Conservation (phyloP, 2,888 invertebrate genomes). For the Lasius fuliginosus region DNA sequence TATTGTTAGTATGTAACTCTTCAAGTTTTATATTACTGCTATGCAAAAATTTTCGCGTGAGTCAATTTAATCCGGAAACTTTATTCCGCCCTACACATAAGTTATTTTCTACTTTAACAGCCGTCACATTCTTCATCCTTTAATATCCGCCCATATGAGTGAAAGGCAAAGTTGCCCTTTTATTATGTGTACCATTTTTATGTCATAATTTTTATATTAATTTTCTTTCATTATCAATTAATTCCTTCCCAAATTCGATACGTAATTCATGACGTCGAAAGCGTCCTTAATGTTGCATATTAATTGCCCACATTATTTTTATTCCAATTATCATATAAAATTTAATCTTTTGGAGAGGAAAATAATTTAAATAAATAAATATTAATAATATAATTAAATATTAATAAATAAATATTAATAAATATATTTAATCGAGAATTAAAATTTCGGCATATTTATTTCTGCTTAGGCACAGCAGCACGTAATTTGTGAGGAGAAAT, state of each 20-base stretch:
- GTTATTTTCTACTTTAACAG: neutral
- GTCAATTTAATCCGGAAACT: neutral
- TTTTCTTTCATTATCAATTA: too few relatives aligned
- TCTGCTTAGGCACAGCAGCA: neutral
- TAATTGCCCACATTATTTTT: neutral
- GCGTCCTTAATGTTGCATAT: neutral
- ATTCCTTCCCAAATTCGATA: constrained; percentile 4
- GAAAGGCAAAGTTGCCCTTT: neutral
- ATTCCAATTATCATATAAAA: neutral
- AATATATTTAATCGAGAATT: neutral
- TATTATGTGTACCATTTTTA: neutral
- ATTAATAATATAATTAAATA: neutral
- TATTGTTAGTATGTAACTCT: neutral
- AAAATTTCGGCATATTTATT: neutral
- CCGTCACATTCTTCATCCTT: neutral
- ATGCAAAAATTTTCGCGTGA: neutral
- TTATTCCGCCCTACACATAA: neutral
- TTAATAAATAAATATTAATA: neutral
- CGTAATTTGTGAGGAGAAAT: neutral
- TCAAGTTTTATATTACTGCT: neutral
- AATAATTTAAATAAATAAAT: neutral
- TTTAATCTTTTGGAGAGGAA: neutral
- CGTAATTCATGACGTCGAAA: constrained; percentile 5
- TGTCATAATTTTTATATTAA: neutral
- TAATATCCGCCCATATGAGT: neutral